These are phyloP conservation scores for Crocodylus rhombifer DNA, from an alignment of 2,797 vertebrate genomes.

Conservation along the genomic window DNA sequence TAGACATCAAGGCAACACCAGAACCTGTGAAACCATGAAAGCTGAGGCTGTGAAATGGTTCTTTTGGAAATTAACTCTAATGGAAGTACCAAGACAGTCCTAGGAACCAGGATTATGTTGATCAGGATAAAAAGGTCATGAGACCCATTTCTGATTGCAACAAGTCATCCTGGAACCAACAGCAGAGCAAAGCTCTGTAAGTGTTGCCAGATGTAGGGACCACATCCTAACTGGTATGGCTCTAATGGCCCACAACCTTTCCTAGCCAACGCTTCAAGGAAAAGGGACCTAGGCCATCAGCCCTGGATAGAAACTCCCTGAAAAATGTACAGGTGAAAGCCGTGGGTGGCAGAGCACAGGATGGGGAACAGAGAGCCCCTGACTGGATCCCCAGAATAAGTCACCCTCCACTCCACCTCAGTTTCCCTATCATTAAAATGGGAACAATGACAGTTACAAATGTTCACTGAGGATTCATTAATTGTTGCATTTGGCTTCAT, in stretches of 20 bases:
- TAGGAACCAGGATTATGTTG: neutral
- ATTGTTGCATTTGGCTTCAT: accelerated
- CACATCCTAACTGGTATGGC: neutral
- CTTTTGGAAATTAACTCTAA: no score
- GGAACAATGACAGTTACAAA: neutral
- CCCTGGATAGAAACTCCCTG: neutral
- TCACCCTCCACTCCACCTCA: neutral
- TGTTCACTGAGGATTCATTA: accelerated
- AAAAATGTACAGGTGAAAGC: neutral
- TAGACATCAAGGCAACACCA: constrained; percentile 94
- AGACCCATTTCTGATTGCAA: neutral
- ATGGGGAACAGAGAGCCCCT: neutral
- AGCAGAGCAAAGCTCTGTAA: neutral
- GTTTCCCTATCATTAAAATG: neutral
- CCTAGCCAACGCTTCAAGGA: neutral
- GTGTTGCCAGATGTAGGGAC: neutral
- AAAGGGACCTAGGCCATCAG: neutral
- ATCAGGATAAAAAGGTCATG: neutral
- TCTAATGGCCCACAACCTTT: neutral
- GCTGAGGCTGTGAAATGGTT: no score
- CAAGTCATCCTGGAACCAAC: neutral
- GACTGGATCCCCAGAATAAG: neutral
- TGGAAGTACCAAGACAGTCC: neutral
- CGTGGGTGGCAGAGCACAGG: neutral
- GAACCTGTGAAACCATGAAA: constrained; percentile 84